phyloP scores from a whole-genome alignment of 2,888 invertebrate species.

The Nemotelus nigrinus region DNA sequence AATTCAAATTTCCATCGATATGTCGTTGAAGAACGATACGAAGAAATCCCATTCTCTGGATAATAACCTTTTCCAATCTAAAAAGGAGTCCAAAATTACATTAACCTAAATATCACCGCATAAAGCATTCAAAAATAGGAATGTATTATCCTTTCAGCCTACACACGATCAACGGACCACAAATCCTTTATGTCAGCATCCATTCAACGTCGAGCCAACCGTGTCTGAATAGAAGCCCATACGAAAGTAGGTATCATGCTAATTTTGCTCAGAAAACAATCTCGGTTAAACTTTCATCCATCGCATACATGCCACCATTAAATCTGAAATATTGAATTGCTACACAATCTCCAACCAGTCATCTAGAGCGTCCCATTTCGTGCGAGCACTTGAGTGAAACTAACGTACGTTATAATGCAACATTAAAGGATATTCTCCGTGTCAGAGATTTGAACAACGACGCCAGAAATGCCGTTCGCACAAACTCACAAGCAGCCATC shows the following conservation, averaged over 20 bases:
- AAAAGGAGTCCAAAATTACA: neutral
- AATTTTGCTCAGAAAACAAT: constrained; percentile 27
- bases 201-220: neutral
- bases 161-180: neutral
- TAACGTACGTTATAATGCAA: constrained; percentile 11
- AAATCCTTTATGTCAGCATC: constrained; percentile 17
- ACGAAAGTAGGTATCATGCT: neutral
- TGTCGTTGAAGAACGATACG: too few relatives aligned
- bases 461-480: neutral
- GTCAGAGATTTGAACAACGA: neutral
- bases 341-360: constrained; percentile 5
- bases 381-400: neutral
- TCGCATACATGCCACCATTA: constrained; percentile 20
- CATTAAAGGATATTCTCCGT: neutral
- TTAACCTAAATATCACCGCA: constrained; percentile 17
- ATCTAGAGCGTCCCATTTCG: neutral
- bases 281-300: constrained; percentile 20
- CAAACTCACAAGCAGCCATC: constrained; percentile 17
- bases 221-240: neutral
- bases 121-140: neutral
- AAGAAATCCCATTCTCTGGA: too few relatives aligned
- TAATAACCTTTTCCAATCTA: too few relatives aligned
- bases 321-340: constrained; percentile 28
- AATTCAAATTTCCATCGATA: too few relatives aligned
- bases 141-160: neutral